A percentile compares a stretch with the other conserved stretches of the same genome.
These are phyloP conservation scores for Drosophila kikkawai DNA, from an alignment of 1,140 invertebrate genomes.

Conservation along the genomic window DNA sequence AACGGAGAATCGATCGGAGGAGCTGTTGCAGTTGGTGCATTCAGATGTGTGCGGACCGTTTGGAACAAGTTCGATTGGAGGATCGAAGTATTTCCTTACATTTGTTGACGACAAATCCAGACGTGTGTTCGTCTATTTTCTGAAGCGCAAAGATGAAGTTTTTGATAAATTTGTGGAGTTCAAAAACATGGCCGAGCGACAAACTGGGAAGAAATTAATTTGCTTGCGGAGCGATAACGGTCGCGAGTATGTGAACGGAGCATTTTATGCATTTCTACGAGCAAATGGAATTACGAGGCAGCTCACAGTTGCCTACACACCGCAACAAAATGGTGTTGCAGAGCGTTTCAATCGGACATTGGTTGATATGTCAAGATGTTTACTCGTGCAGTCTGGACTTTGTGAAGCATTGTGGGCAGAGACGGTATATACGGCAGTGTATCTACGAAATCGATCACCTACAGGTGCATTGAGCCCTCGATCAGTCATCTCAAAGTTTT, in stretches of 20 bases:
- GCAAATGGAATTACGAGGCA: too few relatives aligned
- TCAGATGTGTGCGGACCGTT: slow-evolving; percentile 3
- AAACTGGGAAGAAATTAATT: neutral
- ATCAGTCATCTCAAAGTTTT: too few relatives aligned
- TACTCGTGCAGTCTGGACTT: slow-evolving; percentile 3
- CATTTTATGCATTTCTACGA: too few relatives aligned
- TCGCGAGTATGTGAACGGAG: too few relatives aligned
- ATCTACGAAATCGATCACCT: neutral
- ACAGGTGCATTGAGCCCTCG: neutral
- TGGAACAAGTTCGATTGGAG: neutral
- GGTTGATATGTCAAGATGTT: too few relatives aligned
- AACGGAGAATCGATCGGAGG: neutral
- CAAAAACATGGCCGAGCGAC: slow-evolving; percentile 4
- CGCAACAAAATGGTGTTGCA: too few relatives aligned
- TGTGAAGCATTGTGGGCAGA: neutral
- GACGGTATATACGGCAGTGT: neutral
- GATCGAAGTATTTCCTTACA: neutral
- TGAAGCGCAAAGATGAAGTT: neutral
- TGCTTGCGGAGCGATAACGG: too few relatives aligned
- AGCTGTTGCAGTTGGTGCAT: neutral
- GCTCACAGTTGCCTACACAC: too few relatives aligned
- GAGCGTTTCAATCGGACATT: too few relatives aligned
- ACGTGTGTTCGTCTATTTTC: neutral
- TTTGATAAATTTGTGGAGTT: slow-evolving; percentile 5
- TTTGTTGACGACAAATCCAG: slow-evolving; percentile 1